Conservation (phyloP, 2,797 vertebrate genomes). For the Sebastes kiyomatsui region DNA sequence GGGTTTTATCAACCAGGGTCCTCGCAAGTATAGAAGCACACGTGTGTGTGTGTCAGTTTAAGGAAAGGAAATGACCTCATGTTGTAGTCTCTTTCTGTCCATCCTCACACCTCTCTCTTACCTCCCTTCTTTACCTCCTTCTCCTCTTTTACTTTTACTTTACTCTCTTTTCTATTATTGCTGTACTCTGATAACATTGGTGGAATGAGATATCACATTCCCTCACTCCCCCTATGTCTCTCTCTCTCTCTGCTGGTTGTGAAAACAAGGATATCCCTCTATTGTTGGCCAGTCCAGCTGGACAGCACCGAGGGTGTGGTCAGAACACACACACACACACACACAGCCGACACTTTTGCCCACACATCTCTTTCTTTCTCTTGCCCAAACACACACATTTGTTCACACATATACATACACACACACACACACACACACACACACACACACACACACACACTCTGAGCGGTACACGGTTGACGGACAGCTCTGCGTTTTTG, state of each 20-base stretch:
- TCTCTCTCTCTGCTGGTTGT: slow-evolving; percentile 52
- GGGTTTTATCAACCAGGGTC: too few relatives aligned
- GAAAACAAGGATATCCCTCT: slow-evolving; percentile 86
- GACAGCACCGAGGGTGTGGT: slow-evolving; percentile 72
- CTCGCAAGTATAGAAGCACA: too few relatives aligned
- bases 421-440: background rate
- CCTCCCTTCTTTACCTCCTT: background rate
- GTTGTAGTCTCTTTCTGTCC: slow-evolving; percentile 18
- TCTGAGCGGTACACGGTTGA: background rate
- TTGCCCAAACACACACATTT: slow-evolving; percentile 25
- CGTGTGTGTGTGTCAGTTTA: background rate
- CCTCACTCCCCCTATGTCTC: background rate
- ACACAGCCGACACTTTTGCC: slow-evolving; percentile 30
- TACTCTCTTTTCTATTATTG: background rate
- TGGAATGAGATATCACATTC: slow-evolving; percentile 33
- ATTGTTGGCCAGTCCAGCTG: slow-evolving; percentile 82
- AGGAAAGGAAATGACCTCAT: slow-evolving; percentile 30
- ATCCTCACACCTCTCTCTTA: background rate
- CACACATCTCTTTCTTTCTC: slow-evolving; percentile 49
- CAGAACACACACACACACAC: slow-evolving; percentile 29
- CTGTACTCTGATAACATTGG: background rate
- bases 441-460: background rate
- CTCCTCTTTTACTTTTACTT: background rate
- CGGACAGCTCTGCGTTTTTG: background rate
- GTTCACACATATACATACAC: background rate